Evolutionary conservation across 2,888 invertebrate genomes (phyloP).

Genomic region (Dicyrtomina minuta): DNA sequence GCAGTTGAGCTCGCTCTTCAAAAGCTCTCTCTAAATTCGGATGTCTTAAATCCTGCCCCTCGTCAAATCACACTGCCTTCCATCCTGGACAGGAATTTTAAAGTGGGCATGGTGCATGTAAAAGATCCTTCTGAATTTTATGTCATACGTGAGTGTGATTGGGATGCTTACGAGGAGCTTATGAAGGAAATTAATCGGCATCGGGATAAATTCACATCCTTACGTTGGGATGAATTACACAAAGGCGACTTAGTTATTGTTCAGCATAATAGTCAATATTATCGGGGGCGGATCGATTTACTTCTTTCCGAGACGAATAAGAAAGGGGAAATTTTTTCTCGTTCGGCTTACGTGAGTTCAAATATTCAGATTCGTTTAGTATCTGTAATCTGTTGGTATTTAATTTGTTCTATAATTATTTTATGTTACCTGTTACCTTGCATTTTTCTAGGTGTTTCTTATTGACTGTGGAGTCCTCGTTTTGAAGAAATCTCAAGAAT

Average conservation of each 20-base stretch:
- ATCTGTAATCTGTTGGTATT: background rate
- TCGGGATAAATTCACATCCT: background rate
- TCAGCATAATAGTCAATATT: too few species aligned
- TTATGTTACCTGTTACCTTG: background rate
- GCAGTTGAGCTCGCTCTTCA: conserved; percentile 49
- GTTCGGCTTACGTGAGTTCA: too few species aligned
- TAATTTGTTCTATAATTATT: background rate
- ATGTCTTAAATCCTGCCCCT: conserved; percentile 57
- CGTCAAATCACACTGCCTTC: conserved; percentile 59
- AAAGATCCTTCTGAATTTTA: conserved; percentile 53
- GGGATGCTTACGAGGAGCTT: background rate
- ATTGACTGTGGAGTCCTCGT: conserved; percentile 70
- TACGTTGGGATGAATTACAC: background rate
- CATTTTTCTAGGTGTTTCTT: conserved; percentile 65
- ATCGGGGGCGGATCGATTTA: too few species aligned
- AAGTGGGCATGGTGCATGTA: conserved; percentile 64
- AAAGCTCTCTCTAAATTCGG: conserved; percentile 53
- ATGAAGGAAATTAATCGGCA: too few species aligned
- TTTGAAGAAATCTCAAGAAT: background rate
- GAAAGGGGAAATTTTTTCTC: too few species aligned
- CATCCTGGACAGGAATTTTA: conserved; percentile 63
- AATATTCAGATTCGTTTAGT: too few species aligned
- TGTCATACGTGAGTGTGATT: conserved; percentile 26
- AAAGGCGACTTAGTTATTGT: conserved; percentile 29
- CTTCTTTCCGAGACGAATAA: too few species aligned